Percentiles rank a stretch among this genome's conserved stretches.
Evolutionary conservation across 35 echinoderm and acorn worm species (phyloP).

Genomic region (Apostichopus parvimensis): DNA sequence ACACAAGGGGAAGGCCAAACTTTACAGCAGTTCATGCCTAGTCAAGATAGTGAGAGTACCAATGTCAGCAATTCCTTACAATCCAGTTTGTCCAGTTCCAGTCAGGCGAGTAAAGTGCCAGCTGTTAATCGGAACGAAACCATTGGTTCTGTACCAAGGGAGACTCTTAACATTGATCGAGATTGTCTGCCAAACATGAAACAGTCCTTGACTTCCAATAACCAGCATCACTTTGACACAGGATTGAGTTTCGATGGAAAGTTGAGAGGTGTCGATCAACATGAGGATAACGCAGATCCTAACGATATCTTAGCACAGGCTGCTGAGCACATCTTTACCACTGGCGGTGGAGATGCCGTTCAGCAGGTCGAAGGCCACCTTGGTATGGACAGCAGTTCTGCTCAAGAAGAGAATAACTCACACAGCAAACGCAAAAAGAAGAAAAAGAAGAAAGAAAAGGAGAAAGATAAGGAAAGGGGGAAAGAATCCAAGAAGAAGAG

Average conservation of each 20-base stretch:
- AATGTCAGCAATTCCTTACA: slow-evolving; percentile 17
- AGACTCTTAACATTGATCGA: neutral
- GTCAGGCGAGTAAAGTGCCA: neutral
- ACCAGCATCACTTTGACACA: neutral
- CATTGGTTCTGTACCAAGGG: neutral
- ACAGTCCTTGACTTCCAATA: neutral
- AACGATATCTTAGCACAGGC: slow-evolving; percentile 56
- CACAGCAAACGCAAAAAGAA: slow-evolving; percentile 46
- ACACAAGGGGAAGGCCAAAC: neutral
- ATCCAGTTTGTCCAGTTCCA: neutral
- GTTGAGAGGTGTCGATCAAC: neutral
- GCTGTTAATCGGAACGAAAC: neutral
- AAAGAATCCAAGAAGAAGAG: slow-evolving; percentile 51
- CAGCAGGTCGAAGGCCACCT: neutral
- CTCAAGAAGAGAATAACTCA: slow-evolving; percentile 40
- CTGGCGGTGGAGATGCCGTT: neutral
- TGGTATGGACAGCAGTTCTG: slow-evolving; percentile 37
- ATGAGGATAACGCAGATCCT: slow-evolving; percentile 7
- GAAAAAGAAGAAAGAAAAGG: slow-evolving; percentile 53
- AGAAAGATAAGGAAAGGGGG: slow-evolving; percentile 33
- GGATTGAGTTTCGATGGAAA: neutral
- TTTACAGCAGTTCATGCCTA: neutral
- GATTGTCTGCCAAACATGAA: neutral
- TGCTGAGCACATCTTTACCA: slow-evolving; percentile 44
- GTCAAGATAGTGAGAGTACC: neutral